These are phyloP conservation scores for Drosophila ustulata DNA, from an alignment of 2,888 invertebrate species.

Conservation along the genomic window DNA sequence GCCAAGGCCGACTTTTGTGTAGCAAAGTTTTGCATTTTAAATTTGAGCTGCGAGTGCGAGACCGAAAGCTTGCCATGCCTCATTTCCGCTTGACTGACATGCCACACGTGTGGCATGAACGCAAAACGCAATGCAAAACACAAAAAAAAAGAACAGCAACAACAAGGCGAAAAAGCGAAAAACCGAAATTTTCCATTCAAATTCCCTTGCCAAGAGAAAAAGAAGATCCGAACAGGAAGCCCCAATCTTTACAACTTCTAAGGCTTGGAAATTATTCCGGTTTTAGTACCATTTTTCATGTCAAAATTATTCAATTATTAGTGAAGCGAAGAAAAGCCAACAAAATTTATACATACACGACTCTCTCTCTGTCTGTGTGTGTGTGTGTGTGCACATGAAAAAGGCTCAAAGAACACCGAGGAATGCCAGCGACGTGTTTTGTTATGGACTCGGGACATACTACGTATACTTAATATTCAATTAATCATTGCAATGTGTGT, in stretches of 20 bases:
- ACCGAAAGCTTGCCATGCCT: constrained; percentile 7
- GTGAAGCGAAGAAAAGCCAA: constrained; percentile 43
- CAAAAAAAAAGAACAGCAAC: neutral
- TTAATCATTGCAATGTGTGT: neutral
- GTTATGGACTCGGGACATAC: constrained; percentile 7
- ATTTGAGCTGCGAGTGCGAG: constrained; percentile 13
- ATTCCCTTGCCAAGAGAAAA: constrained; percentile 5
- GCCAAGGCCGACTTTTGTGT: constrained; percentile 21
- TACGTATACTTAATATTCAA: neutral
- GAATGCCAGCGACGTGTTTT: neutral
- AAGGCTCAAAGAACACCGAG: constrained; percentile 12
- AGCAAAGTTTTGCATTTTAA: constrained; percentile 42
- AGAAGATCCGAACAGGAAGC: constrained; percentile 4
- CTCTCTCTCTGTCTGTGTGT: neutral
- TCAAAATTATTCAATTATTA: constrained; percentile 70
- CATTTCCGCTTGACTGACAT: constrained; percentile 45
- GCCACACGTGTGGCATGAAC: constrained; percentile 37
- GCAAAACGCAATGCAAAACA: neutral
- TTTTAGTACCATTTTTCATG: constrained; percentile 58
- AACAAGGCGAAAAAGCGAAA: neutral
- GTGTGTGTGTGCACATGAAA: constrained; percentile 10
- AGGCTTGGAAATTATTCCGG: constrained; percentile 40
- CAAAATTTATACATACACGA: constrained; percentile 9
- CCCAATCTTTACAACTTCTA: constrained; percentile 15
- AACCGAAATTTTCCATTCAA: constrained; percentile 11